These are phyloP conservation scores for Gnathonemus longibarbis DNA, from an alignment of 2,113 vertebrate species.

Conservation along the genomic window DNA sequence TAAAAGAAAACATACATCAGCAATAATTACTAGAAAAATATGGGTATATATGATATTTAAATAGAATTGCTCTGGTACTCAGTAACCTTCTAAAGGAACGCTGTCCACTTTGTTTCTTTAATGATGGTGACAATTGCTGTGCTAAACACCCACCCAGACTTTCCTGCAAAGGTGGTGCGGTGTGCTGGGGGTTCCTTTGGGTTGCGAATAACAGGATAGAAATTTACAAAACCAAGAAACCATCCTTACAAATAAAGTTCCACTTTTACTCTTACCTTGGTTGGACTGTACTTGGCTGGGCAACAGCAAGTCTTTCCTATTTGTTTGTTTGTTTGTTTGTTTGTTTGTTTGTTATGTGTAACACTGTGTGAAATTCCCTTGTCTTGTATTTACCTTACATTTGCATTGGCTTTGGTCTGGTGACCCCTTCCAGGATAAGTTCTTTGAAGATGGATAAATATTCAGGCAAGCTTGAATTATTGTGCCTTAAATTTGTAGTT, in stretches of 20 bases:
- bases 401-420: not conserved
- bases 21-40: not conserved
- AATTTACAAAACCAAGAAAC: not conserved
- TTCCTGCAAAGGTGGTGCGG: not conserved
- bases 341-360: not conserved
- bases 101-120: not conserved
- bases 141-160: not conserved
- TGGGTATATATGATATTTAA: not conserved
- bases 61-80: not conserved
- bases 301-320: not conserved
- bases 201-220: not conserved
- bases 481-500: not conserved
- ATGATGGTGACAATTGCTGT: not conserved
- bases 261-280: not conserved
- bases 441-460: not conserved
- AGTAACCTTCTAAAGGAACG: not conserved
- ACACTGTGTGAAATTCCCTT: not conserved
- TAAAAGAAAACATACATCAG: not conserved
- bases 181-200: not conserved
- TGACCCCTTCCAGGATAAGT: not conserved
- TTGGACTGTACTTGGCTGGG: not conserved
- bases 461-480: not conserved
- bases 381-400: not conserved
- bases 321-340: not conserved
- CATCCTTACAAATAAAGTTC: not conserved